Evolutionary conservation across 1,140 invertebrate genomes (phyloP).

Genomic region (Drosophila bifasciata): DNA sequence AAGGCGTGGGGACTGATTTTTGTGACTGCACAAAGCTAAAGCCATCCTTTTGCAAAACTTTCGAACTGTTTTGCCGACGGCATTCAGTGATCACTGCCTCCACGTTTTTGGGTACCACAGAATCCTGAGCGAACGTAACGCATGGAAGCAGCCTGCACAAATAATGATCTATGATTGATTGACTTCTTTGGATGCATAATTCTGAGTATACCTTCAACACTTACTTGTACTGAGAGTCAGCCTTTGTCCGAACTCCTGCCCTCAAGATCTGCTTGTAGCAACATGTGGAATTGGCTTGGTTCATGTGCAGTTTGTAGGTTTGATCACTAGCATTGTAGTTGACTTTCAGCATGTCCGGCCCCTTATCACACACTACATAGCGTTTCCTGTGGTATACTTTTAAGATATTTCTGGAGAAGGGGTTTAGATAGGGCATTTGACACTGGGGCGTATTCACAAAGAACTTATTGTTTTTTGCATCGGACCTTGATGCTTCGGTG

Average conservation of each 20-base stretch:
- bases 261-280: constrained; percentile 86
- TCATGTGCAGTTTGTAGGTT: constrained; percentile 56
- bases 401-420: constrained; percentile 87
- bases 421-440: constrained; percentile 88
- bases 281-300: constrained; percentile 78
- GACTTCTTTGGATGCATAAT: neutral
- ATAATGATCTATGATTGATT: neutral
- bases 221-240: constrained; percentile 85
- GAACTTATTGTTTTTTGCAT: constrained; percentile 34
- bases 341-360: constrained; percentile 84
- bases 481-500: neutral
- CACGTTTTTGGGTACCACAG: constrained; percentile 50
- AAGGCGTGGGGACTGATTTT: neutral
- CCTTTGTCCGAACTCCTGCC: constrained; percentile 40
- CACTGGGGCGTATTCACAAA: constrained; percentile 84
- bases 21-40: constrained; percentile 65
- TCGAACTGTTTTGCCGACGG: constrained; percentile 2
- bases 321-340: constrained; percentile 48
- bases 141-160: constrained; percentile 52
- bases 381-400: constrained; percentile 86
- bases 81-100: constrained; percentile 64
- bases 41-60: constrained; percentile 56
- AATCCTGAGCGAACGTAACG: constrained; percentile 51
- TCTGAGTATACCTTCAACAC: neutral
- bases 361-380: constrained; percentile 85